These are phyloP conservation scores for Phodopus roborovskii DNA, from an alignment of 2,113 vertebrate genomes.

Conservation along the genomic window DNA sequence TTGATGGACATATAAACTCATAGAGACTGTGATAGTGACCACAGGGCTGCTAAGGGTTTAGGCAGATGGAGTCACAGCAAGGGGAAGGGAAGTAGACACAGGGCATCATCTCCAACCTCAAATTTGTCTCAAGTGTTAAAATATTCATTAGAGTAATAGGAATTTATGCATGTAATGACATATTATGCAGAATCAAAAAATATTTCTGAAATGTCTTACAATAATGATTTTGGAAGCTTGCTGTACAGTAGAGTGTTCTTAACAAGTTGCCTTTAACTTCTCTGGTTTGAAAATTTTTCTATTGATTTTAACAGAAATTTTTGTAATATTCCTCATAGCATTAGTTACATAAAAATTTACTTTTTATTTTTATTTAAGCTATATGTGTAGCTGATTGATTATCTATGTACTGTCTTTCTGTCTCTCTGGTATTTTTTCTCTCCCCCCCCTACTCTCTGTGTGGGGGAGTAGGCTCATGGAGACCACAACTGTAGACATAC, in stretches of 20 bases:
- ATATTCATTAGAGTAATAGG: neutral
- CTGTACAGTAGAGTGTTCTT: neutral
- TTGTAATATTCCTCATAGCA: neutral
- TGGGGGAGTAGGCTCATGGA: neutral
- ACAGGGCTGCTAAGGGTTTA: neutral
- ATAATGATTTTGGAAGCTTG: neutral
- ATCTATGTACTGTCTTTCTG: neutral
- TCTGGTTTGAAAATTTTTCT: slow-evolving; percentile 2
- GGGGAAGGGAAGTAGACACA: neutral
- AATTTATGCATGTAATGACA: neutral
- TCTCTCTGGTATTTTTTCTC: too few relatives aligned
- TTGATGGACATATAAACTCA: neutral
- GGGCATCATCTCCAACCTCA: neutral
- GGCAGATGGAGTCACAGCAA: neutral
- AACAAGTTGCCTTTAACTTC: neutral
- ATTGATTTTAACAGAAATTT: neutral
- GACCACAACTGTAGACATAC: neutral
- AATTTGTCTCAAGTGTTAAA: neutral
- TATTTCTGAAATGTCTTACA: neutral
- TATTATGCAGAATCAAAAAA: neutral
- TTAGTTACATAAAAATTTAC: slow-evolving; percentile 44
- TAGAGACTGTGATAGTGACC: neutral
- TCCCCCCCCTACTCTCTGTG: neutral
- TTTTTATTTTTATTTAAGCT: neutral
- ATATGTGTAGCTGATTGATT: neutral